phyloP scores from a whole-genome alignment of 2,888 invertebrate species.

The Smittia sp. region DNA sequence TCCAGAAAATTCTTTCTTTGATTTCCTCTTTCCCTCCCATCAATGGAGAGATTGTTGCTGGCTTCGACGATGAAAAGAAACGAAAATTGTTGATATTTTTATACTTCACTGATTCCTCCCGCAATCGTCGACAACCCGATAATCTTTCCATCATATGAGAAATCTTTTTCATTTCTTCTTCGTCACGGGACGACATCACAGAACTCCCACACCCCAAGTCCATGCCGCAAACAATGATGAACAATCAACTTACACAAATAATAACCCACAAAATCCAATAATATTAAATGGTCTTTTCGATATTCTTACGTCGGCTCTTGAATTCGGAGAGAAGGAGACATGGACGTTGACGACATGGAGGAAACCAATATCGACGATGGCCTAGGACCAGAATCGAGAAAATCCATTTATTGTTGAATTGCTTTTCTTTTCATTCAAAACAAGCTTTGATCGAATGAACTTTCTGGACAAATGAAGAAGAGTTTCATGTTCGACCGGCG shows the following conservation, averaged over 20 bases:
- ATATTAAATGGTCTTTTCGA: slow-evolving; percentile 39
- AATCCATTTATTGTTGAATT: slow-evolving; percentile 3
- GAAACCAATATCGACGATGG: slow-evolving; percentile 1
- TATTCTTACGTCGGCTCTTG: slow-evolving; percentile 11
- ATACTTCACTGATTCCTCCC: slow-evolving; percentile 26
- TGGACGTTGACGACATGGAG: no score
- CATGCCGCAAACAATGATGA: slow-evolving; percentile 38
- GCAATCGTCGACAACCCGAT: slow-evolving; percentile 19
- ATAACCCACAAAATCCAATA: slow-evolving; percentile 41
- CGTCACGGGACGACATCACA: not conserved
- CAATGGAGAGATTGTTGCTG: slow-evolving; percentile 18
- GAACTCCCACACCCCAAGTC: not conserved
- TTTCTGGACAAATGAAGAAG: no score
- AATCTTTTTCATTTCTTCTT: slow-evolving; percentile 2
- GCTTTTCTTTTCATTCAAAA: not conserved
- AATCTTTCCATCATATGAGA: slow-evolving; percentile 38
- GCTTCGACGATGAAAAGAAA: slow-evolving; percentile 4
- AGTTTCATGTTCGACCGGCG: no score
- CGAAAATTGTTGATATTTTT: slow-evolving; percentile 40
- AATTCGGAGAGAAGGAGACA: not conserved
- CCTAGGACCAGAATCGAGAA: not conserved
- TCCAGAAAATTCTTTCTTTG: not conserved
- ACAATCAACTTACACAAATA: slow-evolving; percentile 41
- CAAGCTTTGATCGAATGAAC: no score
- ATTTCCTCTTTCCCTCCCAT: not conserved